Conservation (phyloP, 2,888 invertebrate species). For the Heliconius ethilla region DNA sequence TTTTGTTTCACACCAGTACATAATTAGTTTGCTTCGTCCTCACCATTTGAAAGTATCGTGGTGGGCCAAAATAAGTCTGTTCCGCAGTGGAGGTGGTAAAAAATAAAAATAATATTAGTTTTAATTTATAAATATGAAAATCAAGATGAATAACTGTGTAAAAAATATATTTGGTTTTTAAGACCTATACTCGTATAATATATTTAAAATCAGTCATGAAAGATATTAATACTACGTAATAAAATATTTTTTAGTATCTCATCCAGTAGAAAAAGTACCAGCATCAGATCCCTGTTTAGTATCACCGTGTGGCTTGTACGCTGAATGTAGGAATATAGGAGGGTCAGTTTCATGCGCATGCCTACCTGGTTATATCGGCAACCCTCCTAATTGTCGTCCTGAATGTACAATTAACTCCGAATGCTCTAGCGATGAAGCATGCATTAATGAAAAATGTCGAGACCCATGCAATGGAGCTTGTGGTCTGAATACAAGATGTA, state of each 20-base stretch:
- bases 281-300: conserved; percentile 83
- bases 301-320: conserved; percentile 86
- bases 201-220: background rate
- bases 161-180: background rate
- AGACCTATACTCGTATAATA: background rate
- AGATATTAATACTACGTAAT: conserved; percentile 4
- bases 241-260: conserved; percentile 60
- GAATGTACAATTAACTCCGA: conserved; percentile 87
- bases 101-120: background rate
- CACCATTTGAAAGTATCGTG: too few species aligned
- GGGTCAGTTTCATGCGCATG: conserved; percentile 84
- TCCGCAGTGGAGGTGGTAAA: background rate
- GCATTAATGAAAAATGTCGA: conserved; percentile 84
- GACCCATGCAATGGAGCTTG: conserved; percentile 87
- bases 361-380: conserved; percentile 82
- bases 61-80: too few species aligned
- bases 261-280: conserved; percentile 56
- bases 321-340: conserved; percentile 82
- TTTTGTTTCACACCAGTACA: too few species aligned
- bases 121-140: background rate
- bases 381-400: conserved; percentile 85
- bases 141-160: background rate
- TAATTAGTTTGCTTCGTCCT: too few species aligned
- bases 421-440: conserved; percentile 85
- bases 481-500: conserved; percentile 81